Conservation (phyloP, 2,113 vertebrate species). For the Nibea coibor region DNA sequence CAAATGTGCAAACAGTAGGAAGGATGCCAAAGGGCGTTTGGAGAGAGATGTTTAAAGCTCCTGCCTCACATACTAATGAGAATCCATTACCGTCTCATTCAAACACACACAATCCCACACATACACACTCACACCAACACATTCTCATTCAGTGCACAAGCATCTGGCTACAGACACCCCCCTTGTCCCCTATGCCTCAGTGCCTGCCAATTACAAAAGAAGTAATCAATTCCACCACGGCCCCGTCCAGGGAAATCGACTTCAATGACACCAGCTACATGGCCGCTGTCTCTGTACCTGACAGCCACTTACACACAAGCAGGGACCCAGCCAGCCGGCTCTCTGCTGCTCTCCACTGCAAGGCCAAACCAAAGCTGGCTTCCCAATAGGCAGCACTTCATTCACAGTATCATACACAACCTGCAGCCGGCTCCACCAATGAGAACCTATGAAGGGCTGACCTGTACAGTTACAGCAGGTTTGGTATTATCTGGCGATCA, state of each 20-base stretch:
- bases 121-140: conserved; percentile 38
- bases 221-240: conserved; percentile 79
- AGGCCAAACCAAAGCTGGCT: neutral
- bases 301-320: conserved; percentile 64
- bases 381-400: neutral
- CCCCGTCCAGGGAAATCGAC: conserved; percentile 76
- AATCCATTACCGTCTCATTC: conserved; percentile 73
- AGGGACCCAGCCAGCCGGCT: conserved; percentile 28
- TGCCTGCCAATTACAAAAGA: conserved; percentile 82
- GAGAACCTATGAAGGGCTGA: neutral
- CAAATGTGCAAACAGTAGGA: conserved; percentile 63
- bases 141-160: conserved; percentile 75
- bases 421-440: neutral
- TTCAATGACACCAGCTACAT: conserved; percentile 77
- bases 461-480: neutral
- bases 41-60: conserved; percentile 77
- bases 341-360: conserved; percentile 40
- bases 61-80: conserved; percentile 80
- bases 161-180: conserved; percentile 74
- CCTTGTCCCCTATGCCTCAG: conserved; percentile 75
- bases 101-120: conserved; percentile 43
- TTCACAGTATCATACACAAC: neutral
- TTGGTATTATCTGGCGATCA: neutral
- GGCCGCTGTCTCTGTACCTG: conserved; percentile 73
- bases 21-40: conserved; percentile 72